Evolutionary conservation across 2,888 invertebrate species (phyloP), one percentile per base, ranked within the genome.

Genomic region (Pomacea canaliculata): DNA sequence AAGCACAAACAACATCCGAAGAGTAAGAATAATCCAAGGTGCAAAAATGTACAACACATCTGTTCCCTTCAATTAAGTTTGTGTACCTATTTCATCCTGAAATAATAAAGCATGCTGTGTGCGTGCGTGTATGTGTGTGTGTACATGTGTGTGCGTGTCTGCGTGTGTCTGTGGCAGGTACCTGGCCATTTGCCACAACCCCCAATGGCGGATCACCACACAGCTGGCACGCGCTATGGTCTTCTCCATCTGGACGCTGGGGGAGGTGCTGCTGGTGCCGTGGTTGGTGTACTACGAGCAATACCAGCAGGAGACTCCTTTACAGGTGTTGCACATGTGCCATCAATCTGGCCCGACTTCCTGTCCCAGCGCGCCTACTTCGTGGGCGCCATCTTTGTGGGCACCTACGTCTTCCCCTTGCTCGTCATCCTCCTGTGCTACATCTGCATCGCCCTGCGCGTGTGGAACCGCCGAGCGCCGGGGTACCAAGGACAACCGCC

Each of bases 111-210:
- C 18, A 27, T 16, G 3, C 4, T n/a, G 23, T 66, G 23, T 19
- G 23, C 27, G 16, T 8, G 4, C 23, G 4, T 19, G 66, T 66
- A 13, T 19, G 66, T 27, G 66, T 66, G 66, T 66, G 23, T 2
- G 66, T 66, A 9, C 8, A 3, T 66, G 5, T 66, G 4, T 7
- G 7, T 66, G 66, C 23, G 66, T 27, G 19, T 13, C 16, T 13
- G 66, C 19, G 27, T 27, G 23, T 56, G 51, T 56, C 51, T 56
- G 10, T 16, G 51, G 18, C 94, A 97, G 97, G 92, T 97, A 97
- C 90, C 93, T 97, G 85, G 97, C 97, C 70, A 97, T 97, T 87
- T 97, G 97, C 95, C 96, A 96, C 95, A 97, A 97, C 1, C 91
- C 97, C 85, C 96, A 96, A 88, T 95, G 95, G 89, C 96, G 97